These are phyloP conservation scores for Charina bottae DNA, from an alignment of 2,113 vertebrate species.

Conservation along the genomic window DNA sequence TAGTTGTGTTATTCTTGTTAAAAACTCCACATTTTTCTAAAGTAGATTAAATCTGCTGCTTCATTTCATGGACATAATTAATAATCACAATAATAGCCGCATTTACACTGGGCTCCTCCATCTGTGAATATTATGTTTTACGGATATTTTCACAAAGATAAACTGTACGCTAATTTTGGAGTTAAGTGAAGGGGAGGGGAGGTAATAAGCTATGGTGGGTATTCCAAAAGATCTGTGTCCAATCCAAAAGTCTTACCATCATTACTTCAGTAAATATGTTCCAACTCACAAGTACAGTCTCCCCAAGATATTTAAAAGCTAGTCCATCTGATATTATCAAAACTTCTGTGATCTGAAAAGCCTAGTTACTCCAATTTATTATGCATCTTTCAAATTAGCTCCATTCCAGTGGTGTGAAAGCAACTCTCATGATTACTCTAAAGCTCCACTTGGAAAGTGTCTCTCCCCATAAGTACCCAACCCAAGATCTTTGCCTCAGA, in stretches of 20 bases:
- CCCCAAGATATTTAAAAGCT: not conserved
- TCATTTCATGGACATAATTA: constrained; percentile 48
- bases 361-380: not conserved
- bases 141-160: constrained; percentile 52
- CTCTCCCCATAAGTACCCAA: not conserved
- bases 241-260: constrained; percentile 26
- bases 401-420: not conserved
- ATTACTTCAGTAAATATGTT: constrained; percentile 4
- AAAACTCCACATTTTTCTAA: constrained; percentile 24
- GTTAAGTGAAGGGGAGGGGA: not conserved
- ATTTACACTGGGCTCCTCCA: not conserved
- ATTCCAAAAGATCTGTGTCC: constrained; percentile 34
- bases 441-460: not conserved
- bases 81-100: constrained; percentile 56
- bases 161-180: constrained; percentile 26
- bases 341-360: not conserved
- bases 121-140: constrained; percentile 37
- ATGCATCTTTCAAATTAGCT: not conserved
- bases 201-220: not conserved
- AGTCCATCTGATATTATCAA: not conserved
- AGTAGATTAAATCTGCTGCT: constrained; percentile 51
- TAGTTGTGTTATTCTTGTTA: constrained; percentile 45
- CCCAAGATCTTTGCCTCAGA: not conserved
- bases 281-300: not conserved
- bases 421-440: not conserved